Conservation (phyloP, 1,140 invertebrate genomes). For the Ceratitis capitata region DNA sequence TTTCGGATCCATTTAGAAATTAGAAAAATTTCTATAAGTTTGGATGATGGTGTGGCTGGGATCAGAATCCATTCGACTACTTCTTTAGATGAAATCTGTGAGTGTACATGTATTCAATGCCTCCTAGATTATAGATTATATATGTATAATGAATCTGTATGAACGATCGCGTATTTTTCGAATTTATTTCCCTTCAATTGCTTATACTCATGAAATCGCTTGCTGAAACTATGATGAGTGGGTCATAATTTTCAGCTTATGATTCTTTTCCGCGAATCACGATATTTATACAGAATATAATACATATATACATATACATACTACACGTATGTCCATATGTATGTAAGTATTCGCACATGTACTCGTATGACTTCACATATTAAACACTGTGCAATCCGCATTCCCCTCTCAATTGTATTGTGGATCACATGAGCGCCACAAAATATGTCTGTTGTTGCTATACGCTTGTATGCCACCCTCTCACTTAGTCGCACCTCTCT, state of each 20-base stretch:
- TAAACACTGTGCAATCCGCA: not conserved
- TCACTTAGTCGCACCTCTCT: not conserved
- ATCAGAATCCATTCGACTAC: no score
- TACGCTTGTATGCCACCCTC: not conserved
- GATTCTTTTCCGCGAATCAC: not conserved
- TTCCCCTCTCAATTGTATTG: not conserved
- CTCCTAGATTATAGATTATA: no score
- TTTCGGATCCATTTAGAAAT: no score
- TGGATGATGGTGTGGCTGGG: no score
- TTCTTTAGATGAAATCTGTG: no score
- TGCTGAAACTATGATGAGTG: not conserved
- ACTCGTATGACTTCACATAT: not conserved
- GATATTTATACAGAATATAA: not conserved
- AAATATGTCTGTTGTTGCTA: not conserved
- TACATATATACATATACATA: not conserved
- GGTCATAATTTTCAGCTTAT: not conserved
- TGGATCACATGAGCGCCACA: constrained; percentile 24
- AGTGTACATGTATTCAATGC: no score
- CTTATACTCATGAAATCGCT: not conserved
- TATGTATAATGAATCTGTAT: no score
- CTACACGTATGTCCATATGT: not conserved
- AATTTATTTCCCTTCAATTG: not conserved
- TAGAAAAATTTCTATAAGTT: no score
- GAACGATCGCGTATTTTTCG: no score
- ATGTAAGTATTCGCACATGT: no score